phyloP scores from a whole-genome alignment of 1,140 invertebrate species.

The Drosophila ananassae region DNA sequence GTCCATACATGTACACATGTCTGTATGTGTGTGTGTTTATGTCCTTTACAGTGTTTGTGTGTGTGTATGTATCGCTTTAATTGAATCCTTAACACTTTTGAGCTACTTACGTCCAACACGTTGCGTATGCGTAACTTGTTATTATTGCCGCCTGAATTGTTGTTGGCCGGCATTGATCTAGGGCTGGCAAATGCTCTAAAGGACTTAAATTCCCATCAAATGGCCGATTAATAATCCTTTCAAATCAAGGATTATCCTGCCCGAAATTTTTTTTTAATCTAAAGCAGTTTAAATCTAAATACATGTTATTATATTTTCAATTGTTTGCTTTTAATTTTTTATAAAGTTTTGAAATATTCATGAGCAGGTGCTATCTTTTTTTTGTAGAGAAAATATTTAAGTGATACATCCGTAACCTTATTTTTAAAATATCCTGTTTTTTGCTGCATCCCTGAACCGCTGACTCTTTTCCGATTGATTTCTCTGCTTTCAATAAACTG shows the following conservation, averaged over 20 bases:
- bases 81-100: conserved; percentile 82
- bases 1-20: background rate
- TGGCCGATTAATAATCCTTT: background rate
- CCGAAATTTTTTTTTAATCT: background rate
- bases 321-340: background rate
- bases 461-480: conserved; percentile 70
- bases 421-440: conserved; percentile 3
- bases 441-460: conserved; percentile 51
- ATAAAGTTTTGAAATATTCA: no score
- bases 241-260: conserved; percentile 1
- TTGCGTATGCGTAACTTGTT: conserved; percentile 79
- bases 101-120: conserved; percentile 79
- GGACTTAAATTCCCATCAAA: conserved; percentile 24
- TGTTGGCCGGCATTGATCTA: conserved; percentile 44
- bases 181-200: conserved; percentile 26
- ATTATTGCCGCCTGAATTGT: conserved; percentile 50
- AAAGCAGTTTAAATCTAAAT: background rate
- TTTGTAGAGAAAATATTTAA: no score
- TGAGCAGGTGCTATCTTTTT: background rate
- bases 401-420: background rate
- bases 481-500: conserved; percentile 79
- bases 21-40: background rate
- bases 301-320: background rate
- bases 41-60: conserved; percentile 13
- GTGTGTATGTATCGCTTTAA: conserved; percentile 77